Evolutionary conservation across 2,113 vertebrate species (phyloP), one percentile per base, ranked within the genome.

Genomic region (Indicator maculatus): DNA sequence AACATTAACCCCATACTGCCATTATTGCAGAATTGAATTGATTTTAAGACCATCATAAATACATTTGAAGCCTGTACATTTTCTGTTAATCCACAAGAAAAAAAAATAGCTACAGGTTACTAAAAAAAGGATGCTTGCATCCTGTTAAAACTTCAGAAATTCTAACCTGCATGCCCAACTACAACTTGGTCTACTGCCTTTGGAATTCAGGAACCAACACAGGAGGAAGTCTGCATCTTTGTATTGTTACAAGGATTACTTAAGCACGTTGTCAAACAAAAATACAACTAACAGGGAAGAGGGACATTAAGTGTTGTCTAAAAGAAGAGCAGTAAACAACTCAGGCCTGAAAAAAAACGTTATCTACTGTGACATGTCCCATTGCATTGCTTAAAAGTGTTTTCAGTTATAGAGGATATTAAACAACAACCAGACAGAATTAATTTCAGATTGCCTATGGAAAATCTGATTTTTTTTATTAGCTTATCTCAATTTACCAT

Each of bases 251-350:
- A 76, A 38, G 3, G 16, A 59, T 26, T 78, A 28, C 14, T 88
- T 66, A 64, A 53, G 5, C 30, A 89, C 64, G 17, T 41, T 56
- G 26, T 73, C 56, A 88, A 61, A 28, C 30, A 60, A 77, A 77
- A 50, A 69, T 39, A 55, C 0, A 1, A 6, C 11, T 64, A 41
- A 41, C 0, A 0, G 27, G 55, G 5, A 71, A 84, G 20, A 63
- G 15, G 13, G 31, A 39, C 27, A 80, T 1, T 1, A 71, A 63
- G n/a, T 33, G 10, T n/a, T n/a, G 44, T 9, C 61, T 4, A 89
- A 10, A 79, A 18, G 16, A 21, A 45, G 33, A 60, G 1, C 2
- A 7, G 24, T 11, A 69, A 61, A 82, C 28, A 79, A 31, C 61
- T 90, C 16, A 87, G 30, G 27, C 11, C 41, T 65, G 47, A 72